A percentile compares a stretch with the other conserved stretches of the same genome.
These are phyloP conservation scores for Chesias legatella DNA, from an alignment of 2,888 invertebrate genomes.

Conservation along the genomic window DNA sequence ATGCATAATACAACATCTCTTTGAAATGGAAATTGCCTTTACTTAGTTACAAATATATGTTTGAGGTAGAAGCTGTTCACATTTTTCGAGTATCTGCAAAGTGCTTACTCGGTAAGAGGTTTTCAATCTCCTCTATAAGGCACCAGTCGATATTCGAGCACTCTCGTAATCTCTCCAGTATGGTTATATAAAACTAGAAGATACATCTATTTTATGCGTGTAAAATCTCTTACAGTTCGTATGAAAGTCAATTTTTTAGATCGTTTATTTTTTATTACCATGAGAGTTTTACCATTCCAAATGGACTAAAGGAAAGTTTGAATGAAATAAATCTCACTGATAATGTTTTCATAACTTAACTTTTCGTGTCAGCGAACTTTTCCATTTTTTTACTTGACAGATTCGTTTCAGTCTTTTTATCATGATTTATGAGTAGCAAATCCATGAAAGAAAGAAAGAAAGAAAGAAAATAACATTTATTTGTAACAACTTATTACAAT, in stretches of 20 bases:
- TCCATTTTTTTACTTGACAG: too few species aligned
- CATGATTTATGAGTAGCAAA: too few species aligned
- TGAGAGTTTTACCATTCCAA: too few species aligned
- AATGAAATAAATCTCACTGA: too few species aligned
- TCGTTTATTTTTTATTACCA: too few species aligned
- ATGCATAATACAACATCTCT: not conserved
- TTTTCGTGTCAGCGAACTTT: too few species aligned
- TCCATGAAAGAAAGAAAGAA: too few species aligned
- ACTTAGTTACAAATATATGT: not conserved
- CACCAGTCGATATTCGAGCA: constrained; percentile 23
- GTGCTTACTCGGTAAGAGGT: constrained; percentile 20
- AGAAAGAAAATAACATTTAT: too few species aligned
- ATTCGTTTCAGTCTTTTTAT: too few species aligned
- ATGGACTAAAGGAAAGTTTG: too few species aligned
- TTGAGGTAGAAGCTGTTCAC: constrained; percentile 6
- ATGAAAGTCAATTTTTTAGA: constrained; percentile 22
- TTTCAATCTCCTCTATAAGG: constrained; percentile 13
- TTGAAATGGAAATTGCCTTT: not conserved
- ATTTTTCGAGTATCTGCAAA: constrained; percentile 20
- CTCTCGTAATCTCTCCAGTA: constrained; percentile 14
- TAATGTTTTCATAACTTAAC: too few species aligned
- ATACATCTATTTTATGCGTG: constrained; percentile 8
- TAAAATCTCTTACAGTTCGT: constrained; percentile 18
- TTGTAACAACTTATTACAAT: too few species aligned
- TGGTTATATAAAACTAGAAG: constrained; percentile 13